phyloP scores from a whole-genome alignment of 2,797 vertebrate genomes.

The Taenioides sp. region DNA sequence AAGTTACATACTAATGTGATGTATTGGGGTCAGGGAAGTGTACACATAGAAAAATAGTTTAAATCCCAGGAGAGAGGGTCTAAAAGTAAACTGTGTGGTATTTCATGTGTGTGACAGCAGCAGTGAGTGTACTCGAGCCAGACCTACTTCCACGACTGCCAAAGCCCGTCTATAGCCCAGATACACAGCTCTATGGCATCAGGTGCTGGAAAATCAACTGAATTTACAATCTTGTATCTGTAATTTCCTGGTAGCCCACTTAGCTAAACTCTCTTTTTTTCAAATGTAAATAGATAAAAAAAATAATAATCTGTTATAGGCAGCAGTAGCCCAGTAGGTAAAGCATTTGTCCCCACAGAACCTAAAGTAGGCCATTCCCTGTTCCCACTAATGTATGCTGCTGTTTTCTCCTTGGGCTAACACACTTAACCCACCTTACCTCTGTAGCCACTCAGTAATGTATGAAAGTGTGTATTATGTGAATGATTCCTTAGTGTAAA shows the following conservation, averaged over 20 bases:
- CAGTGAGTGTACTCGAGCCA: conserved; percentile 31
- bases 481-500: neutral
- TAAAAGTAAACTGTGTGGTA: conserved; percentile 45
- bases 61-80: conserved; percentile 37
- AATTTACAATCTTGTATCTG: neutral
- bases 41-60: conserved; percentile 31
- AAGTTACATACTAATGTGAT: conserved; percentile 23
- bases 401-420: neutral
- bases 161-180: conserved; percentile 33
- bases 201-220: conserved; percentile 7
- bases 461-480: neutral
- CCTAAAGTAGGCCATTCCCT: neutral
- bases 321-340: neutral
- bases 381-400: neutral
- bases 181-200: conserved; percentile 11
- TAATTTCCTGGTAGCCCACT: neutral
- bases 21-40: conserved; percentile 34
- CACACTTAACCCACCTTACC: neutral
- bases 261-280: neutral
- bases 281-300: conserved; percentile 4
- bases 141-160: conserved; percentile 43
- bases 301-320: neutral
- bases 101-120: conserved; percentile 26
- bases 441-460: neutral
- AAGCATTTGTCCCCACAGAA: neutral